These are phyloP conservation scores for Cirrhinus molitorella DNA, from an alignment of 2,797 vertebrate species.

Conservation along the genomic window DNA sequence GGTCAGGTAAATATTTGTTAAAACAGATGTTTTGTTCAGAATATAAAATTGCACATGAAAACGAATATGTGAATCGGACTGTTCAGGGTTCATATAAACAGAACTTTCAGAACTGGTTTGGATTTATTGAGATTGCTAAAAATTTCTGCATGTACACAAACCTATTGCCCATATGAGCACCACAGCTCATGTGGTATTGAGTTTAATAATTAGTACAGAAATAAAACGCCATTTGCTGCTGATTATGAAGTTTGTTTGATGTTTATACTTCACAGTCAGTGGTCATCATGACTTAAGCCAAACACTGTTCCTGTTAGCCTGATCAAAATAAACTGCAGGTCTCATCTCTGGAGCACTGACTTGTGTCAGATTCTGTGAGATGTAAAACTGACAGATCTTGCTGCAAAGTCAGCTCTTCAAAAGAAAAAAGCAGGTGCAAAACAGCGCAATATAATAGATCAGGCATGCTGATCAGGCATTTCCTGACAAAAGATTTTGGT, in stretches of 20 bases:
- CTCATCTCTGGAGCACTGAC: slow-evolving; percentile 35
- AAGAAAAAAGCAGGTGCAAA: slow-evolving; percentile 36
- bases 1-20: not conserved
- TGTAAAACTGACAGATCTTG: slow-evolving; percentile 39
- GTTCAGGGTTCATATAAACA: not conserved
- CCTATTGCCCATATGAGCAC: not conserved
- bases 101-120: not conserved
- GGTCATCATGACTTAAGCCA: slow-evolving; percentile 52
- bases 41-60: no score
- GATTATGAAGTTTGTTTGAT: not conserved
- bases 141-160: not conserved
- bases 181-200: not conserved
- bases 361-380: slow-evolving; percentile 10
- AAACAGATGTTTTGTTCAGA: no score
- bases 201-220: not conserved
- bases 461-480: not conserved
- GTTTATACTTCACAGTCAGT: slow-evolving; percentile 47
- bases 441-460: not conserved
- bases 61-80: not conserved
- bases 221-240: slow-evolving; percentile 1
- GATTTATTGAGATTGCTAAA: not conserved
- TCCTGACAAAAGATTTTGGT: slow-evolving; percentile 4
- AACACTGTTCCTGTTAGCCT: slow-evolving; percentile 44
- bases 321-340: slow-evolving; percentile 47
- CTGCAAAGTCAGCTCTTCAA: slow-evolving; percentile 10